Percentiles rank a stretch among this genome's conserved stretches.
Evolutionary conservation across 64 coral and sea anemone genomes (phyloP).

Genomic region (Montipora sp.): DNA sequence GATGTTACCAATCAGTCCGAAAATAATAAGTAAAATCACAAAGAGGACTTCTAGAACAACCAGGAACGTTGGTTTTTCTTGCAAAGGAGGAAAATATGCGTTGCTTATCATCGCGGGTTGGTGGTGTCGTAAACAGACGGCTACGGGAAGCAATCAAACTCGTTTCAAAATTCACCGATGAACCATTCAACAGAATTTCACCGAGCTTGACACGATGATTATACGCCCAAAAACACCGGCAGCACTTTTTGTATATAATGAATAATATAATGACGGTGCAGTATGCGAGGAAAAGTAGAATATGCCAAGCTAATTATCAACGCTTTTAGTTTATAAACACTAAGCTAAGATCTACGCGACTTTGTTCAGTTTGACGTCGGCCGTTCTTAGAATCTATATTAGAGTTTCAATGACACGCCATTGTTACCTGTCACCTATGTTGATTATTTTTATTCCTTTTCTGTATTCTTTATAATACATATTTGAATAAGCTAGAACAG

Average conservation of each 20-base stretch:
- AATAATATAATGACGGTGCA: not conserved
- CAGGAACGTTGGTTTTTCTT: not conserved
- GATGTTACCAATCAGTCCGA: constrained; percentile 85
- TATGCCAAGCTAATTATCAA: not conserved
- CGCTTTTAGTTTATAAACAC: not conserved
- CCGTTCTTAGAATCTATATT: not conserved
- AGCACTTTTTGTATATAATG: not conserved
- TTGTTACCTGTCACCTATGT: not conserved
- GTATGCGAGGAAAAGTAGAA: not conserved
- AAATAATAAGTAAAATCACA: constrained; percentile 61
- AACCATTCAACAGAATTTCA: too few species aligned
- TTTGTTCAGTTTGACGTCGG: not conserved
- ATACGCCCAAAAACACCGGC: not conserved
- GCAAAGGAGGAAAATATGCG: not conserved
- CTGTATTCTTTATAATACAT: not conserved
- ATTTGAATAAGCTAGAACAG: not conserved
- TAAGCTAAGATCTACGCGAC: not conserved
- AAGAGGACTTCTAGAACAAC: constrained; percentile 54
- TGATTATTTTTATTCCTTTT: constrained; percentile 8
- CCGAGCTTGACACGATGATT: not conserved
- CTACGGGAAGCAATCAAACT: too few species aligned
- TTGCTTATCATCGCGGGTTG: not conserved
- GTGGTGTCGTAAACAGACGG: not conserved
- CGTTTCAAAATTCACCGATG: not conserved
- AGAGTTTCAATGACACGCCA: not conserved